A percentile compares a stretch with the other conserved stretches of the same genome.
These are phyloP conservation scores for Apeltes quadracus DNA, from an alignment of 2,113 vertebrate species.

Conservation along the genomic window DNA sequence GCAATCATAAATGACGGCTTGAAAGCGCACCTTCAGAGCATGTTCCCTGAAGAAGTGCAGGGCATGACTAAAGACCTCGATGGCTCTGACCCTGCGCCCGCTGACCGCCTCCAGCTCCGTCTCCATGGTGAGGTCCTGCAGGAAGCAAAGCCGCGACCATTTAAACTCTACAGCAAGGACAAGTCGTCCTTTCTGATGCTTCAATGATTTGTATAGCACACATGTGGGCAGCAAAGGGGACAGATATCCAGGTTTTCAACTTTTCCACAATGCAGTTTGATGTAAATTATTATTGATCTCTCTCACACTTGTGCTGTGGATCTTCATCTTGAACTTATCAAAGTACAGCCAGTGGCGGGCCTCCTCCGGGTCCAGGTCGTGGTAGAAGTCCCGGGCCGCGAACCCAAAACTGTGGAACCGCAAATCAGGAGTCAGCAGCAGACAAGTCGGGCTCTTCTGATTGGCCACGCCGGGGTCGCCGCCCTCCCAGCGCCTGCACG, in stretches of 20 bases:
- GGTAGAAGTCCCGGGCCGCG: slow-evolving; percentile 92
- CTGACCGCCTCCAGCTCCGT: slow-evolving; percentile 93
- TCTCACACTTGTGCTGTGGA: slow-evolving; percentile 91
- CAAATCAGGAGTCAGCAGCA: slow-evolving; percentile 91
- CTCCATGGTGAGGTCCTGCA: slow-evolving; percentile 85
- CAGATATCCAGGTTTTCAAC: not conserved
- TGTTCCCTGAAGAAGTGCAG: slow-evolving; percentile 93
- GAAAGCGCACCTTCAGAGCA: slow-evolving; percentile 86
- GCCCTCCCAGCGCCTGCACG: slow-evolving; percentile 93
- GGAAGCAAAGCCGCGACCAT: slow-evolving; percentile 30
- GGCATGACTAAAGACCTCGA: slow-evolving; percentile 92
- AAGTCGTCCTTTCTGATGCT: not conserved
- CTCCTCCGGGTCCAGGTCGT: slow-evolving; percentile 94
- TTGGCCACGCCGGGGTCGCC: slow-evolving; percentile 95
- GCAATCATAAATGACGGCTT: not conserved
- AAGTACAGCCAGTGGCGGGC: slow-evolving; percentile 95
- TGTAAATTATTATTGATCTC: not conserved
- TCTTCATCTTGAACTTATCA: slow-evolving; percentile 99
- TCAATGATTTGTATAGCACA: not conserved
- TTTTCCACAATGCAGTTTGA: not conserved
- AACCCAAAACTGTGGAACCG: slow-evolving; percentile 96
- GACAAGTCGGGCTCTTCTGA: slow-evolving; percentile 96
- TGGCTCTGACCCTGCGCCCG: slow-evolving; percentile 85
- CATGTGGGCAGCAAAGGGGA: not conserved
- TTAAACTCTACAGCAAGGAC: slow-evolving; percentile 11